Evolutionary conservation across 1,140 invertebrate genomes (phyloP), one percentile per base, ranked within the genome.

Genomic region (Grapholita molesta): DNA sequence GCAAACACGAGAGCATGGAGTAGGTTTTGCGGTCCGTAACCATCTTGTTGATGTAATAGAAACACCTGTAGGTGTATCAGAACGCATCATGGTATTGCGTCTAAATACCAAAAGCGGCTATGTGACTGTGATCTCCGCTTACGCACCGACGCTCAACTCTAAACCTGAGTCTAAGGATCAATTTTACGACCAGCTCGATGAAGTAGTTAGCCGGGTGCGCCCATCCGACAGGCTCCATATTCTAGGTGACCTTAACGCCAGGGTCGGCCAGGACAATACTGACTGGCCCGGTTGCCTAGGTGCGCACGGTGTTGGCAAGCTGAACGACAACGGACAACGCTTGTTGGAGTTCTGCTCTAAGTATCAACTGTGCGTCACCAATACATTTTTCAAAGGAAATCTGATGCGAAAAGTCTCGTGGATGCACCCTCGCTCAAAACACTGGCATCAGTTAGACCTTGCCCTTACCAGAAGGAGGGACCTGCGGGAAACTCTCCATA

Each of bases 311-410:
- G n/a, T 72, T 0, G 69, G 70, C 0, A 74, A 74, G 15, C 33
- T 32, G 12, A 74, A 74, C 15, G 64, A 71, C 0, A 74, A 74
- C 5, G 69, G 72, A 15, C 69, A 71, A 23, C 64, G 67, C 2
- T 32, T 71, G 4, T 25, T 74, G 5, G 65, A 70, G 21, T 69
- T 74, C 24, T 70, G 35, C n/a, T 42, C 35, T 42, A 15, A 42
- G 11, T 15, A 42, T 12, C 9, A 4, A 9, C 35, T 42, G 35
- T 42, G 35, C 11, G 35, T 42, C 3, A 42, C 35, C 11, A 42
- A 42, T 42, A 42, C 35, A 12, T 42, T 12, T 42, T 42, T 42
- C 35, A 42, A 42, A 15, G 35, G 35, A 3, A 42, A 42, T 4
- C 3, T 7, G 28, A 30, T 15, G 9, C 35, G 35, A 3, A 42